Evolutionary conservation across 2,113 vertebrate genomes (phyloP).

Genomic region (Geococcyx californianus): DNA sequence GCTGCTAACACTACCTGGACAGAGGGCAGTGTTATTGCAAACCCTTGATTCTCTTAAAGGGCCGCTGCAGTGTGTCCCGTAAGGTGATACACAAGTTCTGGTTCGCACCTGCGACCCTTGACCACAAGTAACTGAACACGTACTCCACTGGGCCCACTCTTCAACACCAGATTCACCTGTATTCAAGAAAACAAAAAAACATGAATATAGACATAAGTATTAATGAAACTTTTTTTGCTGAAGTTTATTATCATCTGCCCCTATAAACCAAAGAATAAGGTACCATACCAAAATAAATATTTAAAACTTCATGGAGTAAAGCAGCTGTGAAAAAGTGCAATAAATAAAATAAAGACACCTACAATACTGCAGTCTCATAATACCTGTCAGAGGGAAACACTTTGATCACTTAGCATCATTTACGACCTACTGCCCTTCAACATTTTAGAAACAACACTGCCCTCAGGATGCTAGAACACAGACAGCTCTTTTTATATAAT

Average conservation of each 20-base stretch:
- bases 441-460: not conserved
- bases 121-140: slow-evolving; percentile 99
- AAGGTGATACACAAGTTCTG: slow-evolving; percentile 99
- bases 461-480: not conserved
- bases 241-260: slow-evolving; percentile 16
- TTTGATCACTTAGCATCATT: not conserved
- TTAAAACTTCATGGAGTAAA: slow-evolving; percentile 55
- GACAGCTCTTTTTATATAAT: not conserved
- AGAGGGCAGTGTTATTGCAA: slow-evolving; percentile 99
- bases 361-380: not conserved
- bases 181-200: slow-evolving; percentile 90
- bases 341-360: slow-evolving; percentile 50
- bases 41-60: slow-evolving; percentile 99
- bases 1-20: slow-evolving; percentile 99
- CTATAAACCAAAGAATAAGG: slow-evolving; percentile 30
- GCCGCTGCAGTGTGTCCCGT: slow-evolving; percentile 99
- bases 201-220: slow-evolving; percentile 75
- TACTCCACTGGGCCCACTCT: slow-evolving; percentile 99
- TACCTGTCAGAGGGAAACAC: not conserved
- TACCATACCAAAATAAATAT: slow-evolving; percentile 22
- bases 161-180: slow-evolving; percentile 99
- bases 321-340: slow-evolving; percentile 50
- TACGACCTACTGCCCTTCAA: not conserved
- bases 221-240: not conserved
- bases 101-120: slow-evolving; percentile 99